Percentiles rank a stretch among this genome's conserved stretches.
Conservation (phyloP, 2,113 vertebrate species). For the Calypte anna region DNA sequence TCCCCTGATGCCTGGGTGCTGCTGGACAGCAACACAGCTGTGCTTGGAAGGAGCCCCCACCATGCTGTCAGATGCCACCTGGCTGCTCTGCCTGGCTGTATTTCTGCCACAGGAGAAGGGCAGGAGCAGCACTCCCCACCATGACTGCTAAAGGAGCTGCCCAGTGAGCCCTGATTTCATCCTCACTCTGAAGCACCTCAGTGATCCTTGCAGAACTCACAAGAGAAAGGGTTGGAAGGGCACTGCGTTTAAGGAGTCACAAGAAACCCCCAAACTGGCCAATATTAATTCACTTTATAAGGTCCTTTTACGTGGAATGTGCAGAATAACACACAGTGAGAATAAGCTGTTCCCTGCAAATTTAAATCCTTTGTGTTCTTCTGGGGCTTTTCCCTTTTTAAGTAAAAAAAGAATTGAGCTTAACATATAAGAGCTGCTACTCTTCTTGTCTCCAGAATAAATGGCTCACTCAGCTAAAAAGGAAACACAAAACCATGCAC, state of each 20-base stretch:
- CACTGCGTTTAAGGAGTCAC: neutral
- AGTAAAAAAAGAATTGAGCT: neutral
- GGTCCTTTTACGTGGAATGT: neutral
- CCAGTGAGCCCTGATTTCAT: neutral
- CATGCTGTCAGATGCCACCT: accelerated
- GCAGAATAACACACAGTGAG: accelerated
- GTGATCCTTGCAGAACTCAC: neutral
- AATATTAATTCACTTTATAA: neutral
- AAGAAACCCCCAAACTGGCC: neutral
- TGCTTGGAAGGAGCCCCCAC: neutral
- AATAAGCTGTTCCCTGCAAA: neutral
- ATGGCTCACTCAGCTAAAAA: neutral
- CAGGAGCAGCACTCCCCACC: neutral
- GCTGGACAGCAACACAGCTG: neutral
- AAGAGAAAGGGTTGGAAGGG: neutral
- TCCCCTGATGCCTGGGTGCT: neutral
- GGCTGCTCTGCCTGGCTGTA: accelerated
- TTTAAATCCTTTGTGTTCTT: neutral
- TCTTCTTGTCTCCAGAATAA: slow-evolving; percentile 8
- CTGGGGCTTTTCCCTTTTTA: neutral
- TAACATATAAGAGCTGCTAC: neutral
- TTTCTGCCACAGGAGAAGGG: neutral
- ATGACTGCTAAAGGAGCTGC: accelerated
- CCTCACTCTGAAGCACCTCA: neutral
- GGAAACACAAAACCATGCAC: slow-evolving; percentile 55